Evolutionary conservation across 2,797 vertebrate genomes (phyloP).

Genomic region (Phalanger gymnotis): DNA sequence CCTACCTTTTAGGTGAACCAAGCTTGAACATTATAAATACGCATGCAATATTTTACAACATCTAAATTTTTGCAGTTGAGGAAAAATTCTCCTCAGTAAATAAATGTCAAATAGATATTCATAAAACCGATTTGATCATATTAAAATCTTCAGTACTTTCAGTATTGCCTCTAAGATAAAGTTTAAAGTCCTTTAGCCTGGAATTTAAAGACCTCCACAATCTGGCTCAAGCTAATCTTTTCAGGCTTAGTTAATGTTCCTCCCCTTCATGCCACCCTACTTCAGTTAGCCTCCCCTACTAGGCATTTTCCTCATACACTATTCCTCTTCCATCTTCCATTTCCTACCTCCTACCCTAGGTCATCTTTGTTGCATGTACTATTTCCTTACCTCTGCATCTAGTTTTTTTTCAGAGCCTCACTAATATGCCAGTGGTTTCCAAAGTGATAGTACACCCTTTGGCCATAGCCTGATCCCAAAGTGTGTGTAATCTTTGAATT

Average conservation of each 20-base stretch:
- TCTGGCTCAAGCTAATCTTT: background rate
- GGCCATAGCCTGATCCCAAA: background rate
- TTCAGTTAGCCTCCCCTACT: background rate
- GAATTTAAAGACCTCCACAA: background rate
- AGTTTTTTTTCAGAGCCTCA: background rate
- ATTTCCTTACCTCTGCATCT: background rate
- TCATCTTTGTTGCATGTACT: background rate
- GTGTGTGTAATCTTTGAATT: background rate
- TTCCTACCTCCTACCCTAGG: background rate
- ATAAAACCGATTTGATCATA: background rate
- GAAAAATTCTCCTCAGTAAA: background rate
- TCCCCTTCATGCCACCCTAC: background rate
- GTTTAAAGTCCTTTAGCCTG: background rate
- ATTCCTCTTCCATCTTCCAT: background rate
- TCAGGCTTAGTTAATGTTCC: background rate
- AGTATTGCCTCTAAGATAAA: background rate
- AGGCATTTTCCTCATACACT: background rate
- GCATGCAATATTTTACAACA: background rate
- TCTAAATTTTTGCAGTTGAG: background rate
- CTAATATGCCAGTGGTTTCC: background rate
- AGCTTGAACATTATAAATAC: background rate
- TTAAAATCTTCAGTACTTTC: background rate
- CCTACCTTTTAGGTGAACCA: background rate
- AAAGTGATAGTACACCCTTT: background rate
- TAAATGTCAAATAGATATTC: background rate